Evolutionary conservation across 2,888 invertebrate species (phyloP).

Genomic region (Stenurella melanura): DNA sequence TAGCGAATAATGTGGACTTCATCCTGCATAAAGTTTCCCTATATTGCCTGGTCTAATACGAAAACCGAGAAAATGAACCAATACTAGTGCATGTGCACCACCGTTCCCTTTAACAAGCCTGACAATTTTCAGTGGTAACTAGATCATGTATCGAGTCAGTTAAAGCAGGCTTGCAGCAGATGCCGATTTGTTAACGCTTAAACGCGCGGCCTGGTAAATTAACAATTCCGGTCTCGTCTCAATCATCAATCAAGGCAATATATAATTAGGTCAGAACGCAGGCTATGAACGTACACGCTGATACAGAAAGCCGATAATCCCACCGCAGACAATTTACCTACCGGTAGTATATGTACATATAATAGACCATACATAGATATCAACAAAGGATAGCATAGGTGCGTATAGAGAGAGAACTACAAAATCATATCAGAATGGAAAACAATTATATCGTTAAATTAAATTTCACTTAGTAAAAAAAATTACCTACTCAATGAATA

Average conservation of each 20-base stretch:
- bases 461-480: not conserved
- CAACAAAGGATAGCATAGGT: not conserved
- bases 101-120: not conserved
- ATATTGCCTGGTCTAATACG: too few species aligned
- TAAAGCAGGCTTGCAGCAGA: slow-evolving; percentile 19
- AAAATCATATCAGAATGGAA: not conserved
- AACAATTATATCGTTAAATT: not conserved
- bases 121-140: slow-evolving; percentile 12
- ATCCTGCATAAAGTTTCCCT: too few species aligned
- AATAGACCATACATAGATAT: not conserved
- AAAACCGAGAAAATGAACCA: not conserved
- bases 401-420: not conserved
- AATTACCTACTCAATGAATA: not conserved
- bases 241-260: slow-evolving; percentile 54
- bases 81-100: not conserved
- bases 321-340: slow-evolving; percentile 5
- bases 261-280: slow-evolving; percentile 51
- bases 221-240: slow-evolving; percentile 50
- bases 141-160: slow-evolving; percentile 19
- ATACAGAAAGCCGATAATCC: slow-evolving; percentile 18
- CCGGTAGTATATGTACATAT: not conserved
- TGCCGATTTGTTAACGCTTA: slow-evolving; percentile 51
- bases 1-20: too few species aligned
- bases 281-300: slow-evolving; percentile 38
- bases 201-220: slow-evolving; percentile 46